Evolutionary conservation across 37 sponge, comb jelly and placozoan species (phyloP).

Genomic region (Lycopodina hypogea): DNA sequence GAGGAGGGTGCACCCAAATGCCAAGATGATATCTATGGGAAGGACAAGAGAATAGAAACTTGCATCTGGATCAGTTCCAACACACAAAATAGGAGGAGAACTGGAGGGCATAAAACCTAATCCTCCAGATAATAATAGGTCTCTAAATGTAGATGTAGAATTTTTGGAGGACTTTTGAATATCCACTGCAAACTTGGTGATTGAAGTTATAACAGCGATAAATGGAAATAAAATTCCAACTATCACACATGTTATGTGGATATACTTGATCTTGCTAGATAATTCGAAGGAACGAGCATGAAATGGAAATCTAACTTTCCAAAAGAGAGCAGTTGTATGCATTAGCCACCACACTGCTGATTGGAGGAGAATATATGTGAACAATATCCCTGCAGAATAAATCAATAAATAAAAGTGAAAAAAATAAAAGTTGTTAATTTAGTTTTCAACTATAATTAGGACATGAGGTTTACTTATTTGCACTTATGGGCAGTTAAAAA

Average conservation of each 20-base stretch:
- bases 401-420: too few species aligned
- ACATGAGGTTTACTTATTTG: too few species aligned
- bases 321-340: slow-evolving; percentile 20
- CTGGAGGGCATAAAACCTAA: not conserved
- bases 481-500: too few species aligned
- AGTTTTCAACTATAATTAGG: too few species aligned
- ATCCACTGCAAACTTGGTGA: slow-evolving; percentile 10
- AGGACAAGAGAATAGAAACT: slow-evolving; percentile 32
- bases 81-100: slow-evolving; percentile 28
- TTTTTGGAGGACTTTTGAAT: not conserved
- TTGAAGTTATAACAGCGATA: slow-evolving; percentile 1
- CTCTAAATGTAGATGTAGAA: not conserved
- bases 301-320: slow-evolving; percentile 12
- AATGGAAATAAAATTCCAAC: slow-evolving; percentile 34
- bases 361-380: slow-evolving; percentile 15
- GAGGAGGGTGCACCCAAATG: slow-evolving; percentile 19
- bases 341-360: slow-evolving; percentile 35
- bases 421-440: too few species aligned
- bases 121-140: not conserved
- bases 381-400: slow-evolving; percentile 18
- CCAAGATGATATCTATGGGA: slow-evolving; percentile 5
- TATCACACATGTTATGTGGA: slow-evolving; percentile 18
- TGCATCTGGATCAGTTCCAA: not conserved
- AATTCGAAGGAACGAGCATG: slow-evolving; percentile 10
- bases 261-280: slow-evolving; percentile 14